Evolutionary conservation across 2,888 invertebrate genomes (phyloP), one percentile per base, ranked within the genome.

Genomic region (Acronicta aceris): DNA sequence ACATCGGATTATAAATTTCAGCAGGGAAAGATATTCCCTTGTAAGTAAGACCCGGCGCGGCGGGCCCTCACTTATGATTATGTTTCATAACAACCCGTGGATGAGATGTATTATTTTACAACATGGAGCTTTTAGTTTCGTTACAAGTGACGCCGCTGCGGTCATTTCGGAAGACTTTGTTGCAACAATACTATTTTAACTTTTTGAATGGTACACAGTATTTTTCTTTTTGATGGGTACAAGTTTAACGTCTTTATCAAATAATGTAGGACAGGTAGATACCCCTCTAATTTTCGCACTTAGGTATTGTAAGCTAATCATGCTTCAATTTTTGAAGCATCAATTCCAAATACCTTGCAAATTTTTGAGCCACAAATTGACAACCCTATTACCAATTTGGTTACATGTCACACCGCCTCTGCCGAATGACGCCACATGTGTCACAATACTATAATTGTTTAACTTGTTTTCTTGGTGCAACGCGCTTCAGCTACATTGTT

Each of bases 31-130:
- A 78, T 82, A 81, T 81, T 81, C 81, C 73, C 78, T 81, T 85
- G 87, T 88, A 87, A 87, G 84, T 58, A 81, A 87, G 68, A 76
- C 58, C 58, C 42, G 56, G 10, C 41, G 65, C 47, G 56, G 12
- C 42, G 65, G 57, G 49, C 47, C 41, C 49, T 68, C 81, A 78
- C 82, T 77, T 77, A 86, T 88, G 86, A 87, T 87, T 86, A 84
- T 81, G 78, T 88, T 86, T 85, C 85, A 84, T 82, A 79, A 79
- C 78, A 79, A 76, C 54, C 56, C 30, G 59, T 51, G 58, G 58
- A 77, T 71, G 62, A 43, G 51, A 50, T 66, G 66, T 76, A 77
- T 76, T 77, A 74, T 69, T 74, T 74, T 71, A 73, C 74, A 74
- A 76, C 65, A 70, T 54, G 55, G 41, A 51, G 69, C 47, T 71